Conservation (phyloP, 2,797 vertebrate species). For the Alfaro cultratus region DNA sequence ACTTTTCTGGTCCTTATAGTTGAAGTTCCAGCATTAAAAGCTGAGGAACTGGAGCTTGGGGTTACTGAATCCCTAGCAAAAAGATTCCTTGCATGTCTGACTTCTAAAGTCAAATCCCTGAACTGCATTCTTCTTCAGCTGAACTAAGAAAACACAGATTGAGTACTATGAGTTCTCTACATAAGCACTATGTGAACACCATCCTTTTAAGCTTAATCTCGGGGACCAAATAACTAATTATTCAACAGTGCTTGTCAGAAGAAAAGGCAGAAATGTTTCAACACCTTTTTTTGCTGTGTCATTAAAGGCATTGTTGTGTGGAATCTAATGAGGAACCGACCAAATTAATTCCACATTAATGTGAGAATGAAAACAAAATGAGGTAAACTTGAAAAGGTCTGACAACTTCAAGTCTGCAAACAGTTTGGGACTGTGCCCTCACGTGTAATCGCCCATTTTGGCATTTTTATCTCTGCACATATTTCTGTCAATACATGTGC, state of each 20-base stretch:
- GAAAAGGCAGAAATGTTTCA: neutral
- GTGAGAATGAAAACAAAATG: neutral
- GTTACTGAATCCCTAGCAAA: neutral
- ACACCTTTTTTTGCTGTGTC: neutral
- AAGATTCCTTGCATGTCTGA: neutral
- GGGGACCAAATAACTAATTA: neutral
- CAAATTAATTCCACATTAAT: neutral
- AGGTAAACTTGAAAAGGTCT: neutral
- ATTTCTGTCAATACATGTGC: slow-evolving; percentile 39
- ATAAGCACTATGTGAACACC: neutral
- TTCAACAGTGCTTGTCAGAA: neutral
- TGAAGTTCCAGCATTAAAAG: neutral
- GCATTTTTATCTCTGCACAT: slow-evolving; percentile 41
- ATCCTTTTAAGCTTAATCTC: neutral
- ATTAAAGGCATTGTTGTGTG: neutral
- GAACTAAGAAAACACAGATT: neutral
- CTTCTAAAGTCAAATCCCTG: neutral
- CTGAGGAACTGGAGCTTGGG: neutral
- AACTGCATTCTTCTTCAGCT: neutral
- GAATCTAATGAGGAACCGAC: neutral
- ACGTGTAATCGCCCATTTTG: slow-evolving; percentile 23
- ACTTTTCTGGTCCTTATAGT: neutral
- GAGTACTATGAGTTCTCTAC: neutral
- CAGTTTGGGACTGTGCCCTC: neutral
- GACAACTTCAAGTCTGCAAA: neutral